Base-by-base conservation (phyloP, 2,113 vertebrate species). In the Bufo bufo region DNA sequence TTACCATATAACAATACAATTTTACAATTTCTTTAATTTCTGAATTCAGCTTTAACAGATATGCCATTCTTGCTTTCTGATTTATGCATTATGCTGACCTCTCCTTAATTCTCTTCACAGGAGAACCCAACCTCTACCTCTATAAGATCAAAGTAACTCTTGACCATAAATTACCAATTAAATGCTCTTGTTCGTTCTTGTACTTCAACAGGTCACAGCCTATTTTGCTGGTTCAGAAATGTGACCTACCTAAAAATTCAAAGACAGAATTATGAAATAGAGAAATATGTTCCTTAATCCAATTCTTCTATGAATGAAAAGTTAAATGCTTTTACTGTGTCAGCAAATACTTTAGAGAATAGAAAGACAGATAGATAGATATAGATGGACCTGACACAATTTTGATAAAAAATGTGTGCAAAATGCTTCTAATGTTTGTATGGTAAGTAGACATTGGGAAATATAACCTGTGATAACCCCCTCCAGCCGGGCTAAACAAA, bases 111-210 rank as follows among this genome's bases (percentile, higher is more conserved):
- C 45, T 63, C 80, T 65, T 82, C 43, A 47, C 59, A 65, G 58
- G 33, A 82, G 59, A 20, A 6, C 58, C 33, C 16, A 49, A 47
- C 59, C 58, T 61, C 58, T 82, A 47, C 16, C 43, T 45, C 4
- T 4, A 61, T 50, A 19, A 6, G 43, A 65, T 66, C 58, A 83
- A 66, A n/a, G 19, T 69, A 84, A 69, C 47, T 84, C 16, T n/a
- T 69, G 63, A 69, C 47, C 49, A 84, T 84, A 84, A 84, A 84
- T 84, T 84, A 84, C n/a, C 49, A 84, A 84, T 69, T 52, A 52
- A 52, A 66, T 84, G 50, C 63, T n/a, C 63, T 50, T 82, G 33
- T 82, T 82, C 80, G 16, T 47, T 59, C 10, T 65, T 63, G 8
- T 65, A 82, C 59, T 82, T 82, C 45, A 65, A 59, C 58, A 65